phyloP scores from a whole-genome alignment of 2,113 vertebrate species.

The Hylia prasina region DNA sequence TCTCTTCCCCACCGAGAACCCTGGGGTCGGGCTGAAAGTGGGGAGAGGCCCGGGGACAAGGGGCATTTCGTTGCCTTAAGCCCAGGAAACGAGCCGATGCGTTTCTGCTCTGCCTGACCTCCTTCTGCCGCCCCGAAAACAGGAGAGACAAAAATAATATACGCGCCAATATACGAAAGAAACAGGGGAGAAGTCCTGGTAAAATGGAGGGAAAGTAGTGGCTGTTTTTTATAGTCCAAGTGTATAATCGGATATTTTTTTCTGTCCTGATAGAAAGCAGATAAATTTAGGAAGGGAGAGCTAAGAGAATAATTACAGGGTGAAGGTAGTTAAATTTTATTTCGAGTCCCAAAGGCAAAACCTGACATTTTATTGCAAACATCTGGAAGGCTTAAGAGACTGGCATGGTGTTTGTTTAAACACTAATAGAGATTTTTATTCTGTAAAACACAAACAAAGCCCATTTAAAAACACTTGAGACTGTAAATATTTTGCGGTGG shows the following conservation, averaged over 20 bases:
- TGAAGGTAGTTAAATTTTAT: conserved; percentile 83
- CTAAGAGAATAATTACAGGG: conserved; percentile 82
- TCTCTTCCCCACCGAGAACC: background rate
- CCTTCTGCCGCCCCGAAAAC: background rate
- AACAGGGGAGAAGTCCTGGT: background rate
- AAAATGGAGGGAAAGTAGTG: conserved; percentile 29
- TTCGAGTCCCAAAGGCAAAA: conserved; percentile 80
- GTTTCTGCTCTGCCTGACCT: background rate
- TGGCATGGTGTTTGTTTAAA: conserved; percentile 75
- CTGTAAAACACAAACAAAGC: conserved; percentile 72
- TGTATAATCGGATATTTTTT: conserved; percentile 34
- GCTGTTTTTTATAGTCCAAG: conserved; percentile 5
- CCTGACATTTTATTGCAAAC: conserved; percentile 82
- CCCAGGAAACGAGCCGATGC: background rate
- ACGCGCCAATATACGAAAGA: background rate
- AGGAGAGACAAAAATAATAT: background rate
- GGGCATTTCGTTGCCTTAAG: background rate
- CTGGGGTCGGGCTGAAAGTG: background rate
- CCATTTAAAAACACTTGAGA: conserved; percentile 65
- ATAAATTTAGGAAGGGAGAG: conserved; percentile 80
- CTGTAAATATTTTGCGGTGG: conserved; percentile 38
- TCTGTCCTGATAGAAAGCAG: conserved; percentile 73
- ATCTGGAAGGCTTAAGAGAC: conserved; percentile 75
- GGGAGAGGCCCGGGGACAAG: background rate
- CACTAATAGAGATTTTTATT: conserved; percentile 73